Evolutionary conservation across 2,797 vertebrate genomes (phyloP).

Genomic region (Coregonus suidteri): DNA sequence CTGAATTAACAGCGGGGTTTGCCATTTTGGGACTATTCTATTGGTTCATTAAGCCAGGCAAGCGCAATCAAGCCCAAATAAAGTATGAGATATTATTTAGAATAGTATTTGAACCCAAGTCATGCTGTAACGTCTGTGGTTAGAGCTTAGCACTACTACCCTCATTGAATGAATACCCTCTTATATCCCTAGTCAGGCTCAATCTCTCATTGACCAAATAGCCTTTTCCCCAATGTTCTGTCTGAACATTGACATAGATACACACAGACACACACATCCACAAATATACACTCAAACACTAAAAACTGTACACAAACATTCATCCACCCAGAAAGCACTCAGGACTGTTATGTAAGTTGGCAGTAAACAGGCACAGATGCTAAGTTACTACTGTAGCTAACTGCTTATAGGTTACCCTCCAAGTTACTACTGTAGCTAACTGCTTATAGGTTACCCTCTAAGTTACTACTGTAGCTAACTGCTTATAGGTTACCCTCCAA

Average conservation of each 20-base stretch:
- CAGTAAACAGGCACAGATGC: not conserved
- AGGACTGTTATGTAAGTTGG: conserved; percentile 23
- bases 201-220: conserved; percentile 18
- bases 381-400: not conserved
- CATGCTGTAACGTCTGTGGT: not conserved
- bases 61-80: not conserved
- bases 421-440: not conserved
- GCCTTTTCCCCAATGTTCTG: conserved; percentile 36
- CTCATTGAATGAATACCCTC: conserved; percentile 24
- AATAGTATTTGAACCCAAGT: not conserved
- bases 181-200: conserved; percentile 34
- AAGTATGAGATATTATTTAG: not conserved
- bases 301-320: not conserved
- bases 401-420: not conserved
- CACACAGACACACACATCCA: not conserved
- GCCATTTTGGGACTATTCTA: not conserved
- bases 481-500: not conserved
- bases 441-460: not conserved
- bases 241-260: conserved; percentile 33
- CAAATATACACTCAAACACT: conserved; percentile 8
- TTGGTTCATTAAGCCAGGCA: not conserved
- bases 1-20: not conserved
- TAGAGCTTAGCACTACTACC: conserved; percentile 30
- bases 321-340: conserved; percentile 22
- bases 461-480: not conserved